Percentiles rank a stretch among this genome's conserved stretches.
phyloP scores from a whole-genome alignment of 1,140 invertebrate species.

The Saccostrea cuccullata region DNA sequence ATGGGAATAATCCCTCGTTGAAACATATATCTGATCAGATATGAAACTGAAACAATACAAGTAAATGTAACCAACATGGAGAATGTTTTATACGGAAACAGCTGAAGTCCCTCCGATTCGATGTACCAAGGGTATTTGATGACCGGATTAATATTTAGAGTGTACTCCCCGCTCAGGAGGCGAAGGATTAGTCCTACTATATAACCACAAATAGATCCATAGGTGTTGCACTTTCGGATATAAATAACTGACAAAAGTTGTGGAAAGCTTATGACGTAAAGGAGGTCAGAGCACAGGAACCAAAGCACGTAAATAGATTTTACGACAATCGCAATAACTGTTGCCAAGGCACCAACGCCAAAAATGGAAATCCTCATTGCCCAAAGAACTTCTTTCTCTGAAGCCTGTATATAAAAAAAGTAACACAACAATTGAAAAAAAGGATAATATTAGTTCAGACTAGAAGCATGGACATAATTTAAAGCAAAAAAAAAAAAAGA shows the following conservation, averaged over 20 bases:
- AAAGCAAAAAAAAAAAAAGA: too few relatives aligned
- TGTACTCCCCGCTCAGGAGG: slow-evolving; percentile 91
- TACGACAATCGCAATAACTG: slow-evolving; percentile 96
- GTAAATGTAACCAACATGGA: slow-evolving; percentile 84
- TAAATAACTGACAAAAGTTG: slow-evolving; percentile 98
- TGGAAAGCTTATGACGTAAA: slow-evolving; percentile 98
- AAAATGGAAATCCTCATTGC: slow-evolving; percentile 96
- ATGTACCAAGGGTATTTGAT: slow-evolving; percentile 94
- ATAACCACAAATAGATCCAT: slow-evolving; percentile 92
- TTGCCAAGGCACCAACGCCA: slow-evolving; percentile 93
- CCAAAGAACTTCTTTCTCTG: slow-evolving; percentile 92
- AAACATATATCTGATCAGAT: slow-evolving; percentile 81
- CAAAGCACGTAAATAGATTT: slow-evolving; percentile 98
- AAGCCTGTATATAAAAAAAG: slow-evolving; percentile 69
- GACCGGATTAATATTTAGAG: slow-evolving; percentile 89
- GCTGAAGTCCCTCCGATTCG: slow-evolving; percentile 83
- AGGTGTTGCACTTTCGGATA: slow-evolving; percentile 87
- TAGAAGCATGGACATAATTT: too few relatives aligned
- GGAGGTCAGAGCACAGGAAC: slow-evolving; percentile 96
- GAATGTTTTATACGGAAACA: slow-evolving; percentile 80
- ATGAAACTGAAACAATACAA: slow-evolving; percentile 79
- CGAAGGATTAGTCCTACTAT: slow-evolving; percentile 92
- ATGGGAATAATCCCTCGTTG: slow-evolving; percentile 70
- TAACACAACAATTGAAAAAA: too few relatives aligned
- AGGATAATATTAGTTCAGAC: too few relatives aligned